These are phyloP conservation scores for Antigone vipio DNA, from an alignment of 2,113 vertebrate species.

Conservation along the genomic window DNA sequence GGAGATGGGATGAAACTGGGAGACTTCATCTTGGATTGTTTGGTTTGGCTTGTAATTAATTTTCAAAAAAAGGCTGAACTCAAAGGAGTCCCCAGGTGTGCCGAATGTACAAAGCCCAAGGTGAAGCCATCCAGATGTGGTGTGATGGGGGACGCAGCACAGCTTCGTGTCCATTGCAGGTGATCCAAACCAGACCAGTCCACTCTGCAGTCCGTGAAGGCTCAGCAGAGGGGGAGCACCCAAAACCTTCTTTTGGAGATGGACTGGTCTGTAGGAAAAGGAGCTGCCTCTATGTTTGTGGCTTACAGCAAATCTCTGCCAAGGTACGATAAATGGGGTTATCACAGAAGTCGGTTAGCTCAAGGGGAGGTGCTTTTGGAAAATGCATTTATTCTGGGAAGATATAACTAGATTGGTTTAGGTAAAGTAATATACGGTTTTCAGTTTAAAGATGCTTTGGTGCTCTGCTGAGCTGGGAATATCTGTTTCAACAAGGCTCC, in stretches of 20 bases:
- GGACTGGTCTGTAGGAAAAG: not conserved
- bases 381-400: not conserved
- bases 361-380: not conserved
- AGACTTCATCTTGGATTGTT: not conserved
- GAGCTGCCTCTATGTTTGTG: not conserved
- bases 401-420: not conserved
- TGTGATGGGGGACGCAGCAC: not conserved
- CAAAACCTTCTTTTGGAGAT: not conserved
- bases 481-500: not conserved
- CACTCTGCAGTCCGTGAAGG: not conserved
- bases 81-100: fast-evolving
- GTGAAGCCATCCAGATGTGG: not conserved
- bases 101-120: not conserved
- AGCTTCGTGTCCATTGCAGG: not conserved
- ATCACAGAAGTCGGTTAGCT: not conserved
- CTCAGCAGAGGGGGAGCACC: not conserved
- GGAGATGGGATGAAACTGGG: not conserved
- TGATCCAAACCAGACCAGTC: not conserved
- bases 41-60: not conserved
- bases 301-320: not conserved
- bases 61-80: not conserved
- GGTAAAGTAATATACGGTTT: not conserved
- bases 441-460: not conserved
- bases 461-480: not conserved
- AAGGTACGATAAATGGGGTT: not conserved